A percentile compares a stretch with the other conserved stretches of the same genome.
These are phyloP conservation scores for Sycophaga agraensis DNA, from an alignment of 1,140 invertebrate species.

Conservation along the genomic window DNA sequence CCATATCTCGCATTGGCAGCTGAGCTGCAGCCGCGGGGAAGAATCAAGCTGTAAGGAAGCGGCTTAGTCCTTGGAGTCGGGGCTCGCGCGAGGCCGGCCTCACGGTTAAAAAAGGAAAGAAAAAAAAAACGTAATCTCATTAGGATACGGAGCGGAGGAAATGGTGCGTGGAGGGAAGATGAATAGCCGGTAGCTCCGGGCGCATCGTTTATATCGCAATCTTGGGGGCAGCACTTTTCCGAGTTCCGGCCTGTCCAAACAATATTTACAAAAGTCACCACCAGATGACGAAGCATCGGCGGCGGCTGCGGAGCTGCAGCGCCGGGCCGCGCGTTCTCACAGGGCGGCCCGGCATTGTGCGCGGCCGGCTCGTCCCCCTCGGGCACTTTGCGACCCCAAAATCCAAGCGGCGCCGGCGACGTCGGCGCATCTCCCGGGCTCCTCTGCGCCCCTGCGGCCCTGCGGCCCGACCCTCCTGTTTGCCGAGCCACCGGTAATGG, in stretches of 20 bases:
- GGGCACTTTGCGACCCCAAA: constrained; percentile 29
- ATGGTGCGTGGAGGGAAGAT: background rate
- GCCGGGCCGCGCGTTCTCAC: constrained; percentile 39
- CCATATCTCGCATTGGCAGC: too few species aligned
- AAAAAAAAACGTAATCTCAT: background rate
- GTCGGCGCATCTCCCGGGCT: constrained; percentile 26
- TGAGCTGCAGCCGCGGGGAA: too few species aligned
- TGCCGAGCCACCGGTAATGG: constrained; percentile 49
- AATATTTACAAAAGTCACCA: constrained; percentile 57
- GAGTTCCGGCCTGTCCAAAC: constrained; percentile 24
- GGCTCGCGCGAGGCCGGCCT: too few species aligned
- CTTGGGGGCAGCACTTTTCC: constrained; percentile 18
- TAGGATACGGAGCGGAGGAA: background rate
- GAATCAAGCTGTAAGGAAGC: too few species aligned
- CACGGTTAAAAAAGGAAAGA: too few species aligned
- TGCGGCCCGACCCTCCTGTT: constrained; percentile 40
- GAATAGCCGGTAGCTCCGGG: too few species aligned
- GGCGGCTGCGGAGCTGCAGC: constrained; percentile 16
- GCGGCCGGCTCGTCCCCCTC: constrained; percentile 25
- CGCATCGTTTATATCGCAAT: constrained; percentile 21
- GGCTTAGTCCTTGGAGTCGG: too few species aligned
- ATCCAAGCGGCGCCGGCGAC: constrained; percentile 25
- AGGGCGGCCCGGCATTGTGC: constrained; percentile 48
- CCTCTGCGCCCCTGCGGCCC: too few species aligned
- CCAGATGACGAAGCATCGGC: constrained; percentile 50